A percentile compares a stretch with the other conserved stretches of the same genome.
These are phyloP conservation scores for Porphyrio hochstetteri DNA, from an alignment of 2,113 vertebrate species.

Conservation along the genomic window DNA sequence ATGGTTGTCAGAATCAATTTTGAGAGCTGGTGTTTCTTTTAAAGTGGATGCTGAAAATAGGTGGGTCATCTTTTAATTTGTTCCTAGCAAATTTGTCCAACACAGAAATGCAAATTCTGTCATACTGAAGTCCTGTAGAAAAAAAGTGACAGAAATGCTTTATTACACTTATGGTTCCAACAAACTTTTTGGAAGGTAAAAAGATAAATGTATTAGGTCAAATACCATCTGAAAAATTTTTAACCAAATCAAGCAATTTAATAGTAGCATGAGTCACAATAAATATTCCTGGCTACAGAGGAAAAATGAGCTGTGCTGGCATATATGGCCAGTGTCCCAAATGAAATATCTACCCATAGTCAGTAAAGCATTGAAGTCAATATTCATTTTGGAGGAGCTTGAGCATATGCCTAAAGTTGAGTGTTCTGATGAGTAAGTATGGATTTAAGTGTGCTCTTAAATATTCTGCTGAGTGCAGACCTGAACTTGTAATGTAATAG, in stretches of 20 bases:
- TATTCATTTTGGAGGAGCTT: constrained; percentile 15
- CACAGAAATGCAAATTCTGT: neutral
- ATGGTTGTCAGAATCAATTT: neutral
- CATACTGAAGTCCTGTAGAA: neutral
- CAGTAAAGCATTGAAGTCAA: neutral
- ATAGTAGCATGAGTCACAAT: neutral
- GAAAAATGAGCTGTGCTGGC: neutral
- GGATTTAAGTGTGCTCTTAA: constrained; percentile 16
- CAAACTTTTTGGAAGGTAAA: neutral
- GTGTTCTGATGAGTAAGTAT: neutral
- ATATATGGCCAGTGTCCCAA: neutral
- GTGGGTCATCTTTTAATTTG: neutral
- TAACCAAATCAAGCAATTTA: neutral
- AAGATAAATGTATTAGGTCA: neutral
- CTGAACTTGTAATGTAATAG: neutral
- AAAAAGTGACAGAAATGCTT: neutral
- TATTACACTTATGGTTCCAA: neutral
- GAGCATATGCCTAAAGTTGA: neutral
- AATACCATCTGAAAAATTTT: neutral
- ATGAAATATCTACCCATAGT: neutral
- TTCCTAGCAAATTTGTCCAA: neutral
- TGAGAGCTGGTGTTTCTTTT: neutral
- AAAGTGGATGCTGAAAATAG: neutral
- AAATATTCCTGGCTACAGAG: neutral
- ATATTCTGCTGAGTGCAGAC: constrained; percentile 46